Evolutionary conservation across 2,113 vertebrate genomes (phyloP).

Genomic region (Myrmophylax atrothorax): DNA sequence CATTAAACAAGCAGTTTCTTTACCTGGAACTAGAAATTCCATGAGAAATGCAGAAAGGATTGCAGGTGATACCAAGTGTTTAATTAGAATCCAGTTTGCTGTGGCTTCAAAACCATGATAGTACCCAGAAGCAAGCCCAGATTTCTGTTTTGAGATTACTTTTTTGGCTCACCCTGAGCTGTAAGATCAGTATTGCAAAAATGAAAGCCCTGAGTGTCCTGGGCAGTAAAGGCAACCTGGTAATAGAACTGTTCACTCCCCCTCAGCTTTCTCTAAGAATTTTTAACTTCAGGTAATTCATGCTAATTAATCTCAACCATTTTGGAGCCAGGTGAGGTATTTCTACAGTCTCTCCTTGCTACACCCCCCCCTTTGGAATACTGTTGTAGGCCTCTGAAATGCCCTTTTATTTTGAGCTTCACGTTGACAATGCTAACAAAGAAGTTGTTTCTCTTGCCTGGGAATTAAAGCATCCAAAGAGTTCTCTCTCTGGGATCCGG

Average conservation of each 20-base stretch:
- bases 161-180: not conserved
- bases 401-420: not conserved
- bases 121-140: not conserved
- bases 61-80: not conserved
- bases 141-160: not conserved
- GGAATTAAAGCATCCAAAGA: not conserved
- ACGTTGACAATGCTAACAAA: not conserved
- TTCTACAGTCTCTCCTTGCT: not conserved
- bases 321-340: not conserved
- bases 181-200: not conserved
- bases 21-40: not conserved
- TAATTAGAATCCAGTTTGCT: not conserved
- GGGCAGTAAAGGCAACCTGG: not conserved
- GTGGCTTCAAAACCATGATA: not conserved
- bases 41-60: not conserved
- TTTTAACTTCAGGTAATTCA: not conserved
- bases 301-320: not conserved
- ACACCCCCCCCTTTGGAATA: not conserved
- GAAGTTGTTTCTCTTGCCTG: constrained; percentile 42
- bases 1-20: not conserved
- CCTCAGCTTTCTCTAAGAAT: not conserved
- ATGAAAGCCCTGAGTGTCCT: not conserved
- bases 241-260: not conserved
- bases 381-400: not conserved
- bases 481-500: not conserved